Percentiles rank a stretch among this genome's conserved stretches.
Evolutionary conservation across 2,888 invertebrate genomes (phyloP).

Genomic region (Pterostichus madidus): DNA sequence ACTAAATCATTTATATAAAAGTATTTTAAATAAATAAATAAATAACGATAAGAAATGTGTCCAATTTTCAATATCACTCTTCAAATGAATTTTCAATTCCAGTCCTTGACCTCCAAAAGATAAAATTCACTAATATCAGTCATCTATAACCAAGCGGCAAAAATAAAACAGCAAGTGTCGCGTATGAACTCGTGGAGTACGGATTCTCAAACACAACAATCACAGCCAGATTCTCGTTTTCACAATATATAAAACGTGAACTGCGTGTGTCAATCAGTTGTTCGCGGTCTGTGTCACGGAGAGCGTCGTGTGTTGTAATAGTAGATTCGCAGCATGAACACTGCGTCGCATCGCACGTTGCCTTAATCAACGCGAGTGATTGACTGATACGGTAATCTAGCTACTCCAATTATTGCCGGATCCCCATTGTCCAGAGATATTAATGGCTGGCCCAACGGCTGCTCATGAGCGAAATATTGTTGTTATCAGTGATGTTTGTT

Average conservation of each 20-base stretch:
- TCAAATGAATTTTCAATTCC: not conserved
- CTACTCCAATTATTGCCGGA: conserved; percentile 30
- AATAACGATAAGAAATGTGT: too few relatives aligned
- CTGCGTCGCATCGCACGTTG: not conserved
- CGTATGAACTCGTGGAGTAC: not conserved
- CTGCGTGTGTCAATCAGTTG: conserved; percentile 64
- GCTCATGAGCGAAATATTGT: conserved; percentile 58
- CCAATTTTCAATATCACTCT: too few relatives aligned
- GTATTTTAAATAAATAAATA: too few relatives aligned
- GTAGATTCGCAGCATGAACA: not conserved
- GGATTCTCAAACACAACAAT: conserved; percentile 14
- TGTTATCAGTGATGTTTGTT: conserved; percentile 65
- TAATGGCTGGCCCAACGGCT: conserved; percentile 12
- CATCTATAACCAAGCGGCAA: not conserved
- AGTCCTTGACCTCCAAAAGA: conserved; percentile 11
- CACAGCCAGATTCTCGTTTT: conserved; percentile 53
- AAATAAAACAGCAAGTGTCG: not conserved
- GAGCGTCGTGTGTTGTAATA: conserved; percentile 33
- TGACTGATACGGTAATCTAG: conserved; percentile 59
- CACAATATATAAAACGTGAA: conserved; percentile 61
- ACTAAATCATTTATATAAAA: too few relatives aligned
- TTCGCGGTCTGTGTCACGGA: conserved; percentile 50
- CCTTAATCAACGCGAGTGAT: conserved; percentile 42
- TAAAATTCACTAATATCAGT: not conserved
- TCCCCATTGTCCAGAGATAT: conserved; percentile 12